phyloP scores from a whole-genome alignment of 2,888 invertebrate genomes.

The Euproctis similis region DNA sequence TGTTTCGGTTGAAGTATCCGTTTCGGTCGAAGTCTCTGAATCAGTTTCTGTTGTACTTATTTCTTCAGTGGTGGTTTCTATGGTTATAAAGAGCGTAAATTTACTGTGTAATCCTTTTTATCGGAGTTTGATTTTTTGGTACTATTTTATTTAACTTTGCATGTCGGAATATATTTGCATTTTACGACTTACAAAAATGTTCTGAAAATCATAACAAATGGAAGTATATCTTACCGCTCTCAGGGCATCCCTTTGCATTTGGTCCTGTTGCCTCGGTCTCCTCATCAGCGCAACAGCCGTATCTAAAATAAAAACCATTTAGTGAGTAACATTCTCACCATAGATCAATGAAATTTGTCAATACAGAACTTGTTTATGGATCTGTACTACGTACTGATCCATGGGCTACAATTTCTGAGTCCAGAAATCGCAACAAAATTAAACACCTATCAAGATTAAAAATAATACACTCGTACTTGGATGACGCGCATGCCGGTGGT shows the following conservation, averaged over 20 bases:
- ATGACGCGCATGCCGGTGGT: conserved; percentile 70
- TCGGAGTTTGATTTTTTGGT: background rate
- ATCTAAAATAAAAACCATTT: conserved; percentile 31
- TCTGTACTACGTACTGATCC: no score
- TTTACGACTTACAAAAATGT: no score
- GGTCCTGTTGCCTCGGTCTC: conserved; percentile 80
- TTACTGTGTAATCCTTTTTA: no score
- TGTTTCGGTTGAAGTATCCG: background rate
- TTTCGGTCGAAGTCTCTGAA: background rate
- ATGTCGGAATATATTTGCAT: no score
- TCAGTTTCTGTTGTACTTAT: background rate
- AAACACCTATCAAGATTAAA: background rate
- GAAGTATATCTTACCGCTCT: conserved; percentile 17
- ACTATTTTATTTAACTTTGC: background rate
- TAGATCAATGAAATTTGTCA: no score
- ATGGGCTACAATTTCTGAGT: no score
- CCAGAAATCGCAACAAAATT: no score
- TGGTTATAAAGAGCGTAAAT: background rate
- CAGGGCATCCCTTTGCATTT: conserved; percentile 68
- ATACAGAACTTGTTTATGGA: no score
- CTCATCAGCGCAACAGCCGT: conserved; percentile 84
- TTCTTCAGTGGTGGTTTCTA: background rate
- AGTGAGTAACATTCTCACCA: background rate
- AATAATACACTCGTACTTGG: conserved; percentile 55
- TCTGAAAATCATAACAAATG: no score